These are phyloP conservation scores for Digitonthophagus gazella DNA, from an alignment of 2,888 invertebrate genomes.

Conservation along the genomic window DNA sequence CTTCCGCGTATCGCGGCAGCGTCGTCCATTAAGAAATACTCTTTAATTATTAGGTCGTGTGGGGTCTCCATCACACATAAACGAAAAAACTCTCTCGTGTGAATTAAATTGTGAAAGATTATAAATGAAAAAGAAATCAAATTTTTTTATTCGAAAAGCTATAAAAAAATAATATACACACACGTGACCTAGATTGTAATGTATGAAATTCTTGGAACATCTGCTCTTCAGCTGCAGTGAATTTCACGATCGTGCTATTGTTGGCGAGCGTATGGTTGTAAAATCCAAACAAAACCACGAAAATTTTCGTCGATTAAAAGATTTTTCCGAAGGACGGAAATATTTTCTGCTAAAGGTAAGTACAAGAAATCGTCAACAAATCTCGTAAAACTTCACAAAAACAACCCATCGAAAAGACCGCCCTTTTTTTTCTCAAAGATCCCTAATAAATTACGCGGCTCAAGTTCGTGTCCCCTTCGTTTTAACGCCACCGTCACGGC, in stretches of 20 bases:
- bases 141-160: neutral
- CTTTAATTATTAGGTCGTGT: slow-evolving; percentile 8
- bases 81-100: neutral
- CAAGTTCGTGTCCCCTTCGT: neutral
- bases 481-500: neutral
- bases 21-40: slow-evolving; percentile 2
- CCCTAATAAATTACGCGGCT: neutral
- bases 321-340: too few relatives aligned
- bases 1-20: slow-evolving; percentile 9
- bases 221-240: neutral
- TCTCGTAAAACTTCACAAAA: neutral
- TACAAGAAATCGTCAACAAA: neutral
- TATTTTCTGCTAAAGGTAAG: too few relatives aligned
- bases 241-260: neutral
- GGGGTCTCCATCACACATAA: neutral
- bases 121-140: neutral
- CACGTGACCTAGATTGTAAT: neutral
- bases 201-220: neutral
- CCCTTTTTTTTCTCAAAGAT: neutral
- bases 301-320: too few relatives aligned
- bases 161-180: neutral
- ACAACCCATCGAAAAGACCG: neutral
- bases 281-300: too few relatives aligned
- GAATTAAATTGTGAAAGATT: neutral
- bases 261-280: too few relatives aligned